A percentile compares a stretch with the other conserved stretches of the same genome.
These are phyloP conservation scores for Xiphorhynchus elegans DNA, from an alignment of 2,113 vertebrate genomes.

Conservation along the genomic window DNA sequence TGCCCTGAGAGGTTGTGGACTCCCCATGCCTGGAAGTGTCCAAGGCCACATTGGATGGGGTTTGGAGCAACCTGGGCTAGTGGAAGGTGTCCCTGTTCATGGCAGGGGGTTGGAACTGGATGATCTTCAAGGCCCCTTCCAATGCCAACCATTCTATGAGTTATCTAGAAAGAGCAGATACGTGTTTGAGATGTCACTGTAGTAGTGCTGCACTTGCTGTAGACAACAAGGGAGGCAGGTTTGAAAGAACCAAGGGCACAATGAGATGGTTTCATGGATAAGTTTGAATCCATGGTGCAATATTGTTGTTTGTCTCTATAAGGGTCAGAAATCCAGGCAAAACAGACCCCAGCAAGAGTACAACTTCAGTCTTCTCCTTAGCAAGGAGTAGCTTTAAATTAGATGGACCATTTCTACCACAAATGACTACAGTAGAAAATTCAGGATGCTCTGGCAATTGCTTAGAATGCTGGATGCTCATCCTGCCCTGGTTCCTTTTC, in stretches of 20 bases:
- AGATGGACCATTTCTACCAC: background rate
- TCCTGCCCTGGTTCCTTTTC: background rate
- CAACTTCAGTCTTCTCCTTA: background rate
- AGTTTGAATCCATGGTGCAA: background rate
- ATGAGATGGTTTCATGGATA: background rate
- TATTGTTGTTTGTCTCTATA: background rate
- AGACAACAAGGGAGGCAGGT: background rate
- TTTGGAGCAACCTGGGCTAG: background rate
- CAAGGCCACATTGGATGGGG: too few species aligned
- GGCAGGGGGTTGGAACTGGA: background rate
- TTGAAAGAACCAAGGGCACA: background rate
- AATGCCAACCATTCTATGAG: background rate
- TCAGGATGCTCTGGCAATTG: background rate
- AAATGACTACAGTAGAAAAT: background rate
- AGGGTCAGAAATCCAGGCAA: background rate
- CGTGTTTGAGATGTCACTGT: fast-evolving
- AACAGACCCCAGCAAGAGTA: background rate
- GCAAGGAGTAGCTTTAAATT: background rate
- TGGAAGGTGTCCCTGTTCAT: background rate
- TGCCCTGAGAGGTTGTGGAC: background rate
- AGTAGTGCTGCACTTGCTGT: background rate
- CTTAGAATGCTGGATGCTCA: background rate
- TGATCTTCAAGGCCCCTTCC: background rate
- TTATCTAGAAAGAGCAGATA: background rate
- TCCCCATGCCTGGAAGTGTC: background rate